Conservation (phyloP, 1,140 invertebrate species). For the Caenorhabditis elegans region DNA sequence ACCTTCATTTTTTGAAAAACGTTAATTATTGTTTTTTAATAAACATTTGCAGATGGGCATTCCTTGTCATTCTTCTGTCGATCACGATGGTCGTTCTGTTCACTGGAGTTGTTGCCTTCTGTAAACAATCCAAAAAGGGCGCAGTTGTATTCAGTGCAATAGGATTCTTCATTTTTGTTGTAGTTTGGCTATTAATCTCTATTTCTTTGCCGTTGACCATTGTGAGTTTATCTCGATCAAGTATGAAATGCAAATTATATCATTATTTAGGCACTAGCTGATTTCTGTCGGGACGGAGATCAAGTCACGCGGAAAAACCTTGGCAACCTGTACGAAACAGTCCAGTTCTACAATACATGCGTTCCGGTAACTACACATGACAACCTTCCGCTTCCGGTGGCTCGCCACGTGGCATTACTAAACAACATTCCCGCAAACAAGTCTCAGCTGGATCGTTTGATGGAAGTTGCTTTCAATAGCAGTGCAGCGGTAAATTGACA, state of each 20-base stretch:
- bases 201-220: conserved; percentile 33
- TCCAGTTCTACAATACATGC: conserved; percentile 50
- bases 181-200: conserved; percentile 40
- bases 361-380: conserved; percentile 41
- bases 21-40: not conserved
- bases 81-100: conserved; percentile 52
- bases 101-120: conserved; percentile 48
- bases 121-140: conserved; percentile 47
- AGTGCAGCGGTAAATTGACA: conserved; percentile 17
- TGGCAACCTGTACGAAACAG: conserved; percentile 35
- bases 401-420: conserved; percentile 32
- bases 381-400: conserved; percentile 43
- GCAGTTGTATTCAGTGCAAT: conserved; percentile 46
- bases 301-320: conserved; percentile 42
- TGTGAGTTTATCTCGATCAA: conserved; percentile 18
- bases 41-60: conserved; percentile 46
- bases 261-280: conserved; percentile 41
- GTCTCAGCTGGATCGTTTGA: conserved; percentile 44
- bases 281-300: conserved; percentile 46
- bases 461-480: conserved; percentile 44
- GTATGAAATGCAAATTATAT: not conserved
- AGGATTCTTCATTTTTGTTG: conserved; percentile 50
- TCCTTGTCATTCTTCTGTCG: conserved; percentile 38
- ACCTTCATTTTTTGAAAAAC: no score
- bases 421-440: conserved; percentile 43